phyloP scores from a whole-genome alignment of 64 coral and sea anemone genomes.

The Dendronephthya gigantea region DNA sequence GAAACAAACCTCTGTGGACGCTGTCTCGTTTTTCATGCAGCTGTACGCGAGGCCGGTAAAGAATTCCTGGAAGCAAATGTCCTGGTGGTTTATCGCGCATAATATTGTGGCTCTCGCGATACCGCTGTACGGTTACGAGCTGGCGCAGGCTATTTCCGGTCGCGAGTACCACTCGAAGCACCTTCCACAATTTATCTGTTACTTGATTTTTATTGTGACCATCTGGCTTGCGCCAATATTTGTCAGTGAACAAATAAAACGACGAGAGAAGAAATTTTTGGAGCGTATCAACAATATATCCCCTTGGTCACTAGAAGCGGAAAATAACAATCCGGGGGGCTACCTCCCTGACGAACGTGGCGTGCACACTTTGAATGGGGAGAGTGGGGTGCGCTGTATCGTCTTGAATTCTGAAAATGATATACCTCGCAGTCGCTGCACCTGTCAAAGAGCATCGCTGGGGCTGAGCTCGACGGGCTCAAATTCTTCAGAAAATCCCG shows the following conservation, averaged over 20 bases:
- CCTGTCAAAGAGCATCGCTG: not conserved
- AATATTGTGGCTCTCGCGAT: not conserved
- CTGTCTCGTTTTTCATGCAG: not conserved
- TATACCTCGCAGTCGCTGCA: not conserved
- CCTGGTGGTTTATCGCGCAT: slow-evolving; percentile 1
- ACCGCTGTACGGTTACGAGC: slow-evolving; percentile 9
- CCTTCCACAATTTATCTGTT: not conserved
- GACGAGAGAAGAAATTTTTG: not conserved
- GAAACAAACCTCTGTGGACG: not conserved
- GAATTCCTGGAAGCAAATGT: slow-evolving; percentile 15
- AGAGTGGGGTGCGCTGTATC: not conserved
- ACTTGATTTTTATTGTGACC: not conserved
- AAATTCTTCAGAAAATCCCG: not conserved
- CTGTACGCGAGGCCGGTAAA: not conserved
- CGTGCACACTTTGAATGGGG: not conserved
- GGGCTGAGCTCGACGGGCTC: not conserved
- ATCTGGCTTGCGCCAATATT: not conserved
- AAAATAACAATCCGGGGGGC: not conserved
- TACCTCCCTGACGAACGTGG: not conserved
- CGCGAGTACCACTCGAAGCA: not conserved
- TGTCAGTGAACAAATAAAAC: not conserved
- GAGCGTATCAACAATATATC: not conserved
- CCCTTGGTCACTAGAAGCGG: not conserved
- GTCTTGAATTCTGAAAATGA: not conserved
- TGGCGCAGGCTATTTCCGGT: not conserved